A percentile compares a stretch with the other conserved stretches of the same genome.
These are phyloP conservation scores for Eupeodes corollae DNA, from an alignment of 1,140 invertebrate genomes.

Conservation along the genomic window DNA sequence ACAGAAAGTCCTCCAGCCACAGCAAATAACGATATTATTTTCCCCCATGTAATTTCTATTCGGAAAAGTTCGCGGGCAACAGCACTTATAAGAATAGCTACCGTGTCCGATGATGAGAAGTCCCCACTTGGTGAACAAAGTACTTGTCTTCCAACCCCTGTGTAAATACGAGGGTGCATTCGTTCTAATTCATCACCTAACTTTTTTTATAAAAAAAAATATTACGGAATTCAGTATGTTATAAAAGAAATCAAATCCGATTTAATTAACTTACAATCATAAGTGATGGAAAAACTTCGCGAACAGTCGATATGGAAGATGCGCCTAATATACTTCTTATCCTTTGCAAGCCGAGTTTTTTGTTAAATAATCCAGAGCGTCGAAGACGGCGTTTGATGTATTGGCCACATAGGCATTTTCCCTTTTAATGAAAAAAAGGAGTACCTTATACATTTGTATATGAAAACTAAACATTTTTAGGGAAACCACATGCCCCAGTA, in stretches of 20 bases:
- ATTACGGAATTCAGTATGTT: conserved; percentile 1
- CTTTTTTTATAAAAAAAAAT: conserved; percentile 13
- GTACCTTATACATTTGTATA: too few species aligned
- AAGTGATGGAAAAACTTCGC: conserved; percentile 48
- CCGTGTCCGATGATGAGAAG: conserved; percentile 41
- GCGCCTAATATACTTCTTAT: conserved; percentile 48
- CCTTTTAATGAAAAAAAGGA: conserved; percentile 12
- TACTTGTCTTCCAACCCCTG: conserved; percentile 47
- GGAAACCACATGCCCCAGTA: too few species aligned
- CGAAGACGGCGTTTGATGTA: conserved; percentile 55
- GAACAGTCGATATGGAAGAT: conserved; percentile 38
- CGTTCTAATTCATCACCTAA: conserved; percentile 54
- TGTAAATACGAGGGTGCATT: conserved; percentile 52
- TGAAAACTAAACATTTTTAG: too few species aligned
- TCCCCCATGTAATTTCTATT: conserved; percentile 52
- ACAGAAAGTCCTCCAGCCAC: conserved; percentile 57
- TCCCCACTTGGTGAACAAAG: conserved; percentile 38
- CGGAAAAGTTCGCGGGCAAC: conserved; percentile 49
- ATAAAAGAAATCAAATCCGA: not conserved
- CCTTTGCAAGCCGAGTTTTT: conserved; percentile 56
- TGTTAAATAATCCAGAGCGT: conserved; percentile 51
- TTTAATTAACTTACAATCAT: conserved; percentile 21
- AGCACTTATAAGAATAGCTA: conserved; percentile 43
- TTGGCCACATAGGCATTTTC: conserved; percentile 51
- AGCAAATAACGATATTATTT: conserved; percentile 54